Conservation (phyloP, 2,888 invertebrate genomes). For the Polydesmus complanatus region DNA sequence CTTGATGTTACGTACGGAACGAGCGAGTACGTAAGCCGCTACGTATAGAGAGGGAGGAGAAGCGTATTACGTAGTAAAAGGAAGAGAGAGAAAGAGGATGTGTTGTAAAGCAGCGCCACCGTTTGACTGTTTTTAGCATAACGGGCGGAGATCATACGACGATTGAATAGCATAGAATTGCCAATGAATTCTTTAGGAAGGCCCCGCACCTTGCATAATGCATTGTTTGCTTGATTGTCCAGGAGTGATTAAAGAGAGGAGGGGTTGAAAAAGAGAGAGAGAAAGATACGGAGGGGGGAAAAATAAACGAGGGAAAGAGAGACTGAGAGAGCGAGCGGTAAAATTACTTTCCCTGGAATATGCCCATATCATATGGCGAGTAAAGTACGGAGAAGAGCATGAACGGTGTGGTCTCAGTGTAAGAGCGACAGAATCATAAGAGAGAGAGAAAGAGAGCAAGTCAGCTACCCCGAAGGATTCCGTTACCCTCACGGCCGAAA, state of each 20-base stretch:
- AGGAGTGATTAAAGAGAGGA: background rate
- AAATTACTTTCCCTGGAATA: background rate
- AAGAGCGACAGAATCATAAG: too few species aligned
- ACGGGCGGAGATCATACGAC: background rate
- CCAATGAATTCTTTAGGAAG: background rate
- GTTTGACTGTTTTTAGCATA: background rate
- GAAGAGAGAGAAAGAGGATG: background rate
- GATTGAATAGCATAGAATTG: background rate
- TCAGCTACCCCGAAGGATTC: background rate
- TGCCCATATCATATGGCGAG: background rate
- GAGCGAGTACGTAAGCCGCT: too few species aligned
- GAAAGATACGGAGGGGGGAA: background rate
- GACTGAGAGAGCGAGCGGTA: background rate
- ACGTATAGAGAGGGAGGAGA: too few species aligned
- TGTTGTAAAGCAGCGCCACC: background rate
- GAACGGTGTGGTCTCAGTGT: background rate
- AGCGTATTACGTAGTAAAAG: too few species aligned
- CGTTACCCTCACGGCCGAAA: background rate
- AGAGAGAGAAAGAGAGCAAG: background rate
- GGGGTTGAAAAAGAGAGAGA: background rate
- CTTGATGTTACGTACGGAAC: too few species aligned
- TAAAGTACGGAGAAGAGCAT: background rate
- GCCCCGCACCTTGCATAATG: background rate
- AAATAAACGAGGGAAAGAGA: background rate
- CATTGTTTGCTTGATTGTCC: background rate